phyloP scores from a whole-genome alignment of 2,113 vertebrate species.

The Anolis carolinensis region DNA sequence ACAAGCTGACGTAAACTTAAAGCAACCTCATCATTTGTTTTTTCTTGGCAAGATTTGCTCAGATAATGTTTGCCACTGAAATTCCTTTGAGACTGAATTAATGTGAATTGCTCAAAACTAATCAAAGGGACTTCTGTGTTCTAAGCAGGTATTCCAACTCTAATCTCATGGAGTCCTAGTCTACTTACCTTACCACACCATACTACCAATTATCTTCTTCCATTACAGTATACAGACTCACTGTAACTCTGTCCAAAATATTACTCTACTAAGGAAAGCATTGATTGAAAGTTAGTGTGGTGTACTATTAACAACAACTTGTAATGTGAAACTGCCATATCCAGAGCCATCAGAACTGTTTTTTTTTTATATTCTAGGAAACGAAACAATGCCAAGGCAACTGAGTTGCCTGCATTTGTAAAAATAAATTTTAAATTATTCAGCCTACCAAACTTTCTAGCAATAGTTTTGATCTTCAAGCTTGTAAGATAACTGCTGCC shows the following conservation, averaged over 20 bases:
- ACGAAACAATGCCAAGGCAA: neutral
- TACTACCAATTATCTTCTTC: neutral
- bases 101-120: too few relatives aligned
- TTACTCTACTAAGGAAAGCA: too few relatives aligned
- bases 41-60: too few relatives aligned
- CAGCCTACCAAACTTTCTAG: neutral
- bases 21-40: too few relatives aligned
- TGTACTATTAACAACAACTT: neutral
- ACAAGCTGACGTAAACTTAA: too few relatives aligned
- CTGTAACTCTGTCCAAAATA: neutral
- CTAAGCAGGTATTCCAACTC: too few relatives aligned
- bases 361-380: neutral
- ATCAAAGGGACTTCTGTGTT: too few relatives aligned
- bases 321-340: too few relatives aligned
- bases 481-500: neutral
- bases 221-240: neutral
- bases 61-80: too few relatives aligned
- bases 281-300: neutral
- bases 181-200: neutral
- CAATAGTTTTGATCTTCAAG: neutral
- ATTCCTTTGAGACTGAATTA: too few relatives aligned
- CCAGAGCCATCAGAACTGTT: neutral
- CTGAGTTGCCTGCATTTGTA: conserved; percentile 9
- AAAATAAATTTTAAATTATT: neutral
- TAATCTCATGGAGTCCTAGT: too few relatives aligned